Base-by-base conservation (phyloP, 2,113 vertebrate genomes). In the Myotis brandtii region DNA sequence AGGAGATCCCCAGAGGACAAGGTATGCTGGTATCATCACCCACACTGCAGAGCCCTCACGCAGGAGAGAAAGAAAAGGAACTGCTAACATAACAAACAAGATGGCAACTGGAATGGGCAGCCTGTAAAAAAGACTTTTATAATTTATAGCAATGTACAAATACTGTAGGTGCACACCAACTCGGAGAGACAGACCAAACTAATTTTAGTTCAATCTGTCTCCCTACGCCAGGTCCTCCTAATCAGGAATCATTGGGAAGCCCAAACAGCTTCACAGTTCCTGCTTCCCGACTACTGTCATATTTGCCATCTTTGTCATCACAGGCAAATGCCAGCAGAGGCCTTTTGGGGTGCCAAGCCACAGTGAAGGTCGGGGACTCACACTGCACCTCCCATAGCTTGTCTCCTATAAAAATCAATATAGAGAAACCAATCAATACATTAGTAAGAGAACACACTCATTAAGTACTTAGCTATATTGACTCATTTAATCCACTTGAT, bases 351-450 rank as follows among this genome's bases (percentile, higher is more conserved):
- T 99, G 99, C 99, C 99, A 99, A 56, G 99, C 99, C 40, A 99
- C 99, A 0, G 99, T 99, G 97, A 99, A 99, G 83, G 99, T 99
- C 0, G 99, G 99, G 1, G 99, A 99, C 92, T 99, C 99, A 0
- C 99, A 99, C 98, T 99, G 99, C n/a, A 99, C 99, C 97, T 99
- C 99, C 99, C 99, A 99, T 48, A 99, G 98, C 97, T 99, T 99
- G 98, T 99, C 99, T 89, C 99, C 99, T 99, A 94, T 23, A 96
- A 34, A 85, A 93, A 95, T 34, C 81, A 89, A 97, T 5, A 94
- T 0, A 92, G 54, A 91, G 54, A 92, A 67, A 86, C 14, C 23
- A 92, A 66, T 87, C 72, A 75, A 30, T 72, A 84, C 3, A 1
- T 88, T 77, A 85, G 46, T 10, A 37, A 48, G 40, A 82, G 62